Evolutionary conservation across 2,797 vertebrate species (phyloP), one percentile per base, ranked within the genome.

Genomic region (Malurus leucopterus): DNA sequence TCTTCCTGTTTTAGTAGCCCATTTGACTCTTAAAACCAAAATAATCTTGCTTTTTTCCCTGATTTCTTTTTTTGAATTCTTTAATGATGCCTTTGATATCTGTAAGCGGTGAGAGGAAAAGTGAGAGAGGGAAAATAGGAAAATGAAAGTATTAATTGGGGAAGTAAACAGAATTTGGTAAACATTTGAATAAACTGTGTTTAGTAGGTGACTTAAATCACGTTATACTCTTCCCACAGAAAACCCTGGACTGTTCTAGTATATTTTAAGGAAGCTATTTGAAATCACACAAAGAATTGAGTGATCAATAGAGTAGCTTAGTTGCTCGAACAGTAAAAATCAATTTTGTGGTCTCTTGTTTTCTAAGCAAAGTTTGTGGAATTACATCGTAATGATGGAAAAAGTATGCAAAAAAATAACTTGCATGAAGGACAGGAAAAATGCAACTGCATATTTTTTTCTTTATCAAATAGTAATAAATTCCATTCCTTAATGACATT

Each of bases 291-390:
- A 55, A 76, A 82, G 74, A 91, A 71, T 41, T 76, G 58, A 64
- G 44, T 79, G 50, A 90, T 88, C 90, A 78, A 84, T 92, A 77
- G 64, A 44, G 21, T 47, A 70, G 43, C 77, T 88, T 92, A 71
- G 71, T 51, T 88, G n/a, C 62, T 82, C 40, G 83, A 71, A 46
- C 50, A 68, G 57, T 79, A 90, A 88, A 91, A 93, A 88, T 74
- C 43, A 68, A 58, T 91, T 82, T 76, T 76, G 34, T 64, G 12
- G 23, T 84, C 36, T 67, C 58, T 71, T 86, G 32, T 86, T 93
- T 88, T 74, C 69, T 88, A 34, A 88, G 54, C 54, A 91, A 87
- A 86, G 29, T 91, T 90, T 85, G 51, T 85, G 38, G 69, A 93
- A 91, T 93, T 86, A 20, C n/a, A 34, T n/a, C 59, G 8, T 65